Percentiles rank a stretch among this genome's conserved stretches.
These are phyloP conservation scores for Tinea pellionella DNA, from an alignment of 2,888 invertebrate species.

Conservation along the genomic window DNA sequence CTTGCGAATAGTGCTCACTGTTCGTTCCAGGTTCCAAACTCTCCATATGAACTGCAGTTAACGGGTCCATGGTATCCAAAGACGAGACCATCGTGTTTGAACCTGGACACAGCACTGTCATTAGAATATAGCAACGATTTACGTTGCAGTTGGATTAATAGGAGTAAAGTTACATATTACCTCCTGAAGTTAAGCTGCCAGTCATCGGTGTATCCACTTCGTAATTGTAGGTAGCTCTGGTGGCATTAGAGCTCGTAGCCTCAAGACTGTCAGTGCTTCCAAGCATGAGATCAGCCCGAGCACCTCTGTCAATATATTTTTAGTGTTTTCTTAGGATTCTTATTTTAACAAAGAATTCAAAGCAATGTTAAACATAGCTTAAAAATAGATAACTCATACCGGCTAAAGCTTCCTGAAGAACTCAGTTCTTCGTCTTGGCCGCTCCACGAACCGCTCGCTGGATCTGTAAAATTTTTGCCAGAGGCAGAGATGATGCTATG, in stretches of 20 bases:
- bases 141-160: background rate
- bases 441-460: conserved; percentile 67
- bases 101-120: conserved; percentile 69
- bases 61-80: conserved; percentile 75
- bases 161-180: conserved; percentile 28
- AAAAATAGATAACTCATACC: conserved; percentile 29
- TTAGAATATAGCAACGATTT: conserved; percentile 26
- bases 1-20: conserved; percentile 56
- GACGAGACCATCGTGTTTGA: conserved; percentile 88
- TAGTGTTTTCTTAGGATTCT: too few relatives aligned
- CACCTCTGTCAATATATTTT: conserved; percentile 30
- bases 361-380: background rate
- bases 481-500: conserved; percentile 56
- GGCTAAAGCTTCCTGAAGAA: conserved; percentile 64
- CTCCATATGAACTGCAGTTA: conserved; percentile 61
- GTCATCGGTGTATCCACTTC: conserved; percentile 89
- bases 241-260: conserved; percentile 82
- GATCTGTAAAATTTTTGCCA: conserved; percentile 69
- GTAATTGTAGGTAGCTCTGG: conserved; percentile 85
- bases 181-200: conserved; percentile 82
- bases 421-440: conserved; percentile 65
- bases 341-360: too few relatives aligned
- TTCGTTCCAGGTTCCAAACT: conserved; percentile 57
- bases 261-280: conserved; percentile 81
- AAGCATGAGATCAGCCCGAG: conserved; percentile 67